These are phyloP conservation scores for Muschampia plurimacula DNA, from an alignment of 2,888 invertebrate genomes.

Conservation along the genomic window DNA sequence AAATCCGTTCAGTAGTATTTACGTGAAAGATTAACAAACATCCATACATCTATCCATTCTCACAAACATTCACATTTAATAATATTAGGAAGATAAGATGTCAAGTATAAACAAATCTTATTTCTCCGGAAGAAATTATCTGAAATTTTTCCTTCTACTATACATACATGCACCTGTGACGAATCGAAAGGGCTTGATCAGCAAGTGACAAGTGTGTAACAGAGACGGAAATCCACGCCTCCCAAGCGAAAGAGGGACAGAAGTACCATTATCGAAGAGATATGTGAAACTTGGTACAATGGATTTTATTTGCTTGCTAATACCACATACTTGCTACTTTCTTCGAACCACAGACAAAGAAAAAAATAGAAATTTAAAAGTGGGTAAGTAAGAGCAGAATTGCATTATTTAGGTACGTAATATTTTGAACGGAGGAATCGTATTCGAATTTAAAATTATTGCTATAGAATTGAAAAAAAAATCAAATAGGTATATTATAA, in stretches of 20 bases:
- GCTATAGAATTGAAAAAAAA: too few relatives aligned
- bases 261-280: constrained; percentile 25
- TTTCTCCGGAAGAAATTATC: background rate
- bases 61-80: too few relatives aligned
- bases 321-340: constrained; percentile 11
- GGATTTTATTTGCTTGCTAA: constrained; percentile 33
- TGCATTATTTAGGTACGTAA: too few relatives aligned
- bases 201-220: constrained; percentile 51
- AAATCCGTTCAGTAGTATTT: too few relatives aligned
- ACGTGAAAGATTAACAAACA: too few relatives aligned
- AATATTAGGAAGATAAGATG: too few relatives aligned
- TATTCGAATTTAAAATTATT: too few relatives aligned
- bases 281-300: constrained; percentile 31
- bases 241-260: constrained; percentile 13
- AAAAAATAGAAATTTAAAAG: background rate
- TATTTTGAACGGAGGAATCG: too few relatives aligned
- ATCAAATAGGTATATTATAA: too few relatives aligned
- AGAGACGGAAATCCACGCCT: constrained; percentile 35
- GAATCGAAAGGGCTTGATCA: constrained; percentile 53
- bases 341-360: constrained; percentile 11
- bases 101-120: background rate
- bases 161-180: constrained; percentile 50
- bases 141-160: constrained; percentile 43
- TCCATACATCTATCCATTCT: too few relatives aligned
- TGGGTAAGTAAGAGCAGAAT: background rate